Evolutionary conservation across 2,888 invertebrate genomes (phyloP).

Genomic region (Caenorhabditis sp.): DNA sequence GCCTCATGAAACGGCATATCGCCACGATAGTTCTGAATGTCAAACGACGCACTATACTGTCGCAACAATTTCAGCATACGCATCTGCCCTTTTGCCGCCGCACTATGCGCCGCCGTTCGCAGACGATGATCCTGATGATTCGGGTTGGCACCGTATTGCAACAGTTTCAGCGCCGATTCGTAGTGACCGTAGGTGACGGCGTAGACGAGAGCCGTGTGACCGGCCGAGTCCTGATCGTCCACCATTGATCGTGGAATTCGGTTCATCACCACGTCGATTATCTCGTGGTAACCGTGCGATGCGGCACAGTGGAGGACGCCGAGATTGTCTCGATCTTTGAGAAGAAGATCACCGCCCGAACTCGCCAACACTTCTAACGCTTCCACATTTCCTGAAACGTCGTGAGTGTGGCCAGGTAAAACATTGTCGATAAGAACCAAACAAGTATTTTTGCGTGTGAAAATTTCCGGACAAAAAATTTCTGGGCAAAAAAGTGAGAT

Average conservation of each 20-base stretch:
- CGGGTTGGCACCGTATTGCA: slow-evolving; percentile 88
- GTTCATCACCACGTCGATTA: slow-evolving; percentile 42
- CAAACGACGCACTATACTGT: slow-evolving; percentile 84
- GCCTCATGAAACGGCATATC: slow-evolving; percentile 96
- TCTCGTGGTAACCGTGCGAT: slow-evolving; percentile 88
- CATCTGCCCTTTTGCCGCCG: slow-evolving; percentile 78
- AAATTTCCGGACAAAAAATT: no score
- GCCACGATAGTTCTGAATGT: slow-evolving; percentile 89
- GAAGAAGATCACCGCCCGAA: slow-evolving; percentile 84
- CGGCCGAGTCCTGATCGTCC: slow-evolving; percentile 44
- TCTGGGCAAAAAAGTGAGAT: no score
- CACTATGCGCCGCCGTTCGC: slow-evolving; percentile 66
- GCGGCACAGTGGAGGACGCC: slow-evolving; percentile 97
- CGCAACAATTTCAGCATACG: slow-evolving; percentile 83
- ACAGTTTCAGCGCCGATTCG: slow-evolving; percentile 86
- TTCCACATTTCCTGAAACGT: slow-evolving; percentile 88
- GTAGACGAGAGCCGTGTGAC: slow-evolving; percentile 81
- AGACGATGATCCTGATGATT: slow-evolving; percentile 79
- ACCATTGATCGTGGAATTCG: slow-evolving; percentile 29
- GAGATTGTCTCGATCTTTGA: slow-evolving; percentile 88
- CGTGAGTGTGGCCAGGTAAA: no score
- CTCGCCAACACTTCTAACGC: slow-evolving; percentile 88
- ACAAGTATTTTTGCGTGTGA: no score
- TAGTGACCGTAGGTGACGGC: slow-evolving; percentile 94
- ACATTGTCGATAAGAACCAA: no score